Evolutionary conservation across 92 coral and sea anemone species (phyloP), one percentile per base, ranked within the genome.

Genomic region (Paragorgia papillata): DNA sequence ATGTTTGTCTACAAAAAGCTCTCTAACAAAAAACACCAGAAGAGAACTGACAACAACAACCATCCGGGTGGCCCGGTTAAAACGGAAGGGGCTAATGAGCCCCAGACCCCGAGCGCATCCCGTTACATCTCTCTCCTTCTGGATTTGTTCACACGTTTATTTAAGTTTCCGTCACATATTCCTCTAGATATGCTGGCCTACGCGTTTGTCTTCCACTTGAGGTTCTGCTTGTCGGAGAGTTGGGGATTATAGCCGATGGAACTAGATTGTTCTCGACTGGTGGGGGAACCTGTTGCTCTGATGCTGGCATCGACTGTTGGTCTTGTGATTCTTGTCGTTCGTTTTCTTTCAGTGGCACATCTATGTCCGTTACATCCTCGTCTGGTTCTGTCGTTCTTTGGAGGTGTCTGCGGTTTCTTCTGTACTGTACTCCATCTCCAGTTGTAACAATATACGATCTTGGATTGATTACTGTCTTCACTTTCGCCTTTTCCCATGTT

Each of bases 361-460:
- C 73, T 9, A 32, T 25, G 26, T 65, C 51, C 40, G 51, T 6
- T 20, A n/a, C 73, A 7, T 65, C 73, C 29, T 29, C 12, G 26
- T 65, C 73, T 35, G 73, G 55, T 18, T 65, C 73, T 65, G 24
- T 9, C 2, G 73, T 65, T 19, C 22, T 65, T 40, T 53, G 26
- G 28, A 65, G 73, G 73, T 65, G 54, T 20, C 73, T 24, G 66
- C 66, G 66, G 31, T 59, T 59, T 59, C 66, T 15, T 59, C 66
- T 59, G 31, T 59, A 65, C 56, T 22, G 24, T 4, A 20, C 74
- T 66, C 74, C 49, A 40, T 66, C 74, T 29, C 57, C 74, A 40
- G 55, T 43, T 43, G 57, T 66, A 26, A 44, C 74, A 66, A 65
- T 34, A 20, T 65, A 65, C 6, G 73, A 31, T 25, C 73, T 65